phyloP scores from a whole-genome alignment of 2,797 vertebrate species.

The Aeoliscus strigatus region DNA sequence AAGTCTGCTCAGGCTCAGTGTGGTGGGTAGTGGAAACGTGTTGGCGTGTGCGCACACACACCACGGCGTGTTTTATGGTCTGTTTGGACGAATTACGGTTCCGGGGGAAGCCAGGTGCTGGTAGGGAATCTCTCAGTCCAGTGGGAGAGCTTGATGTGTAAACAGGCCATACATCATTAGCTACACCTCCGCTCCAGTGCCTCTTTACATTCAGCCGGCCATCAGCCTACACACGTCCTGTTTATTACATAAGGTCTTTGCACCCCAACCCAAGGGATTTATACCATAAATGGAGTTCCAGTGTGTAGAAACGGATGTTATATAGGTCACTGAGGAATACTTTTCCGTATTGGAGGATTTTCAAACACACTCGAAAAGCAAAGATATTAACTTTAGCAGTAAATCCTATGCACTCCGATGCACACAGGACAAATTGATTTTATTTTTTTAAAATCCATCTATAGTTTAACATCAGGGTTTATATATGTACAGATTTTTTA shows the following conservation, averaged over 20 bases:
- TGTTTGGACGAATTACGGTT: constrained; percentile 36
- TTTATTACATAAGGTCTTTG: constrained; percentile 37
- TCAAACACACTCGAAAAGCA: no score
- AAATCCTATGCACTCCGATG: no score
- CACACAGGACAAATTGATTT: no score
- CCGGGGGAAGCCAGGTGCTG: constrained; percentile 35
- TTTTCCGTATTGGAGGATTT: neutral
- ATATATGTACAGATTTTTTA: no score
- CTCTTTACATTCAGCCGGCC: constrained; percentile 39
- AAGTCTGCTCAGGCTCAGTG: constrained; percentile 7
- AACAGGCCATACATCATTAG: constrained; percentile 49
- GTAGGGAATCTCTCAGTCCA: constrained; percentile 36
- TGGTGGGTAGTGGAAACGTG: constrained; percentile 14
- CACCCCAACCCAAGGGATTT: neutral
- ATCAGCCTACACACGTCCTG: constrained; percentile 45
- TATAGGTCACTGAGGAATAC: neutral
- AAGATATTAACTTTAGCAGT: no score
- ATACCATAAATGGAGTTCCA: constrained; percentile 34
- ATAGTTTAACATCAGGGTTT: no score
- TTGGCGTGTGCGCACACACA: neutral
- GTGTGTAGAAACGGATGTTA: constrained; percentile 3
- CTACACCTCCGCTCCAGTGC: constrained; percentile 1
- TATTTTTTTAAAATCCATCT: no score
- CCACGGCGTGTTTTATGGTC: constrained; percentile 32
- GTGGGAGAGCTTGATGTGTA: constrained; percentile 49